Conservation (phyloP, 1,140 invertebrate species). For the Hormaphis cornu region DNA sequence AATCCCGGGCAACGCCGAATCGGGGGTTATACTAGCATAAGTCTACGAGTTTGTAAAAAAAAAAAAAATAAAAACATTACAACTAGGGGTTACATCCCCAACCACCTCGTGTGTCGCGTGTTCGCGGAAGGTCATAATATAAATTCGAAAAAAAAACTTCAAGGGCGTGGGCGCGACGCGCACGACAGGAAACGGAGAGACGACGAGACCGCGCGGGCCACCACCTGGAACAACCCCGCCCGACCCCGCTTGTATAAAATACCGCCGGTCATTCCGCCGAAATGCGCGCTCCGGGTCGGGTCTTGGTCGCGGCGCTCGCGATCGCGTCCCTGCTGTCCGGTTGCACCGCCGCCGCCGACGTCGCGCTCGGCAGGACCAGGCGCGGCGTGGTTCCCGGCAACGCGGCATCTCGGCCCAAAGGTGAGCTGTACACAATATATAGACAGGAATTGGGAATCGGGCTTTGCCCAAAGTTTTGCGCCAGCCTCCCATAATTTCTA, state of each 20-base stretch:
- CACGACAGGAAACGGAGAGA: constrained; percentile 25
- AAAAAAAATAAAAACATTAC: no score
- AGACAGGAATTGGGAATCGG: no score
- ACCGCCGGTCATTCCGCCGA: not conserved
- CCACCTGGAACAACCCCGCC: no score
- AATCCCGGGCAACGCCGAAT: no score
- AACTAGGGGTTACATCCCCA: no score
- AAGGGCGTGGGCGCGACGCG: constrained; percentile 13
- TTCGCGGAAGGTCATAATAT: no score
- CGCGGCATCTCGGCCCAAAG: constrained; percentile 3
- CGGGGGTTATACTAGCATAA: no score
- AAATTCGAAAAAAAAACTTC: not conserved
- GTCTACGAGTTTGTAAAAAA: no score
- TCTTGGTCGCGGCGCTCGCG: not conserved
- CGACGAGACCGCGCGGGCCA: not conserved
- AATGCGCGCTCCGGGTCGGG: not conserved
- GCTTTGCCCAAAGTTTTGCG: no score
- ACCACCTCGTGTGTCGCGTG: no score
- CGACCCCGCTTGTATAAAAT: not conserved
- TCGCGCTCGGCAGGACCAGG: not conserved
- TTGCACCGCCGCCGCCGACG: not conserved
- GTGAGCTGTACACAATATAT: not conserved
- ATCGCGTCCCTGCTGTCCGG: not conserved
- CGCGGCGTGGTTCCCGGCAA: not conserved
- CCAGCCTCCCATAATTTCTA: no score